A percentile compares a stretch with the other conserved stretches of the same genome.
These are phyloP conservation scores for Diarsia dahlii DNA, from an alignment of 2,888 invertebrate genomes.

Conservation along the genomic window DNA sequence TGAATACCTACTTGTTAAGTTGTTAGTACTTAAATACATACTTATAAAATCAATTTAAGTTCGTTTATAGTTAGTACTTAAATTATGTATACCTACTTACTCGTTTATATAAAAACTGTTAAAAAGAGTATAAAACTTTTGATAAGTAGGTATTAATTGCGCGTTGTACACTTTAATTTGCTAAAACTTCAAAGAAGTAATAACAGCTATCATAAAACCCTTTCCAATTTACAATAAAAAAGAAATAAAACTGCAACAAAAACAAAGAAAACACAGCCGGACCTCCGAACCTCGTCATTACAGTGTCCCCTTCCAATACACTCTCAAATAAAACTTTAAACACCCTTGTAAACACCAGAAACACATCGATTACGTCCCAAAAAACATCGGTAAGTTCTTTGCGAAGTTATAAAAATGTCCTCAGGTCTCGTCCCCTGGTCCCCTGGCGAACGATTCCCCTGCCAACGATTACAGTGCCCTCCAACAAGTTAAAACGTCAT, in stretches of 20 bases:
- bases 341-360: slow-evolving; percentile 8
- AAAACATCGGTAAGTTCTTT: slow-evolving; percentile 39
- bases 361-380: slow-evolving; percentile 42
- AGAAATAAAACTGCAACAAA: not conserved
- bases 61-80: too few relatives aligned
- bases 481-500: slow-evolving; percentile 64
- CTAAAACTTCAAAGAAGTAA: not conserved
- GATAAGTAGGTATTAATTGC: not conserved
- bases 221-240: not conserved
- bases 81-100: too few relatives aligned
- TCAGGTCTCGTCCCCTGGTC: not conserved
- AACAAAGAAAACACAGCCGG: slow-evolving; percentile 1
- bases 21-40: too few relatives aligned
- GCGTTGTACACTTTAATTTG: not conserved
- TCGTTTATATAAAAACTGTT: not conserved
- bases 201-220: not conserved
- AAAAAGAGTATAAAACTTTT: not conserved
- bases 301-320: not conserved
- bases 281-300: slow-evolving; percentile 6
- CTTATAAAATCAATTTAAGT: too few relatives aligned
- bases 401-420: slow-evolving; percentile 40
- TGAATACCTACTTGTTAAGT: too few relatives aligned
- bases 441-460: slow-evolving; percentile 30
- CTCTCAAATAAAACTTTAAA: slow-evolving; percentile 44
- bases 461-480: slow-evolving; percentile 30